Evolutionary conservation across 2,888 invertebrate genomes (phyloP), one percentile per base, ranked within the genome.

Genomic region (Drosophila peninsularis): DNA sequence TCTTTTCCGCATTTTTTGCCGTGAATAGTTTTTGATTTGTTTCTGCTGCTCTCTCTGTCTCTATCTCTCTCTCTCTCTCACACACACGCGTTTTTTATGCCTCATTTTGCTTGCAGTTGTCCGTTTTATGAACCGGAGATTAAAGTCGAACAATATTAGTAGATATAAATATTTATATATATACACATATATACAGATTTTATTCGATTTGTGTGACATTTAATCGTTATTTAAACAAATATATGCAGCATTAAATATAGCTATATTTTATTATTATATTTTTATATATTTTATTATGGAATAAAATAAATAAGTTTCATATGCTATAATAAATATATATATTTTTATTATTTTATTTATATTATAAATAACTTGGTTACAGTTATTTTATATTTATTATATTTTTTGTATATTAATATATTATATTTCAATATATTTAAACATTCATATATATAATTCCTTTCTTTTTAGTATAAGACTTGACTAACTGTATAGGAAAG

Each of bases 41-140:
- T 27, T 61, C 27, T n/a, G 17, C 19, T 50, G n/a, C 30, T 6
- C 30, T 30, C n/a, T 17, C 27, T 14, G 21, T 1, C 13, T 13
- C 13, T 21, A 13, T 14, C 21, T 21, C 6, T 6, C 13, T 13
- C 13, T 1, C 42, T 6, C 17, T n/a, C 13, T 11, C 21, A 14
- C 14, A 5, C 14, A 36, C 14, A 1, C 14, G 5, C 5, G 13
- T 1, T 44, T 6, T 11, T 10, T 41, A 10, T 27, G 27, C 14
- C 37, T 6, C 7, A 41, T 6, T 62, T 53, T 13, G 14, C 41
- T 49, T 57, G 58, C 14, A n/a, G 34, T 47, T 73, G 19, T 36
- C 24, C 60, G 68, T 73, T 80, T 68, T 37, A 75, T 55, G 39
- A 55, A 17, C 19, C 44, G 37, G 19, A 21, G 19, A 14, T 11